A percentile compares a stretch with the other conserved stretches of the same genome.
Conservation (phyloP, 2,888 invertebrate species). For the Stenodema calcarata region DNA sequence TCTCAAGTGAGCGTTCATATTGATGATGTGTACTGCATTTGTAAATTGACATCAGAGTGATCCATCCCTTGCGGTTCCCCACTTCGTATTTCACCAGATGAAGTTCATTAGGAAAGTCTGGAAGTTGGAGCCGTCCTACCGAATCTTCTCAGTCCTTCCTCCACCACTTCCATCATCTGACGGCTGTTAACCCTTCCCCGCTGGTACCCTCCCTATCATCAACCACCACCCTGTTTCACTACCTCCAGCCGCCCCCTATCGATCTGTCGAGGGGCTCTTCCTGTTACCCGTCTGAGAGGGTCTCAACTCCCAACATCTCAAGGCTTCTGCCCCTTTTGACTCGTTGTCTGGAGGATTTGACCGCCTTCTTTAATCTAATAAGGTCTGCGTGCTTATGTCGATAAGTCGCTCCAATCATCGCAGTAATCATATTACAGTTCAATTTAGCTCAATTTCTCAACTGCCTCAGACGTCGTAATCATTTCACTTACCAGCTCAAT, state of each 20-base stretch:
- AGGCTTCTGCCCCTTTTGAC: slow-evolving; percentile 22
- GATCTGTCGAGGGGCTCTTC: slow-evolving; percentile 32
- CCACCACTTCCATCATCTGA: background rate
- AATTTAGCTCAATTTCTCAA: too few species aligned
- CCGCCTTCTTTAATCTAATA: background rate
- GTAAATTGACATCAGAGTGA: background rate
- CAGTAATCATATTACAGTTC: too few species aligned
- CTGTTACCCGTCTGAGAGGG: slow-evolving; percentile 28
- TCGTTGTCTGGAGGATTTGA: background rate
- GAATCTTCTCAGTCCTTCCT: background rate
- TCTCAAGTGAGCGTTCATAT: too few species aligned
- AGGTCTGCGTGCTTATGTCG: background rate
- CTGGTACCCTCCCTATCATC: background rate
- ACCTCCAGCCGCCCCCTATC: slow-evolving; percentile 7
- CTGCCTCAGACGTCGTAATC: too few species aligned
- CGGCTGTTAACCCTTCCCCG: background rate
- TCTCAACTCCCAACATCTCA: slow-evolving; percentile 20
- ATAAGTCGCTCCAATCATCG: too few species aligned
- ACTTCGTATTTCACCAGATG: background rate
- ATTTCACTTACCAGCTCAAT: too few species aligned
- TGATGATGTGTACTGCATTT: too few species aligned
- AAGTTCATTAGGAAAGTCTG: background rate
- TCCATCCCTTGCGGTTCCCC: background rate
- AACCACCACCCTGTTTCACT: background rate
- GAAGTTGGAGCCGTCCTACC: background rate